Conservation (phyloP, 2,888 invertebrate genomes). For the Corythucha ciliata region DNA sequence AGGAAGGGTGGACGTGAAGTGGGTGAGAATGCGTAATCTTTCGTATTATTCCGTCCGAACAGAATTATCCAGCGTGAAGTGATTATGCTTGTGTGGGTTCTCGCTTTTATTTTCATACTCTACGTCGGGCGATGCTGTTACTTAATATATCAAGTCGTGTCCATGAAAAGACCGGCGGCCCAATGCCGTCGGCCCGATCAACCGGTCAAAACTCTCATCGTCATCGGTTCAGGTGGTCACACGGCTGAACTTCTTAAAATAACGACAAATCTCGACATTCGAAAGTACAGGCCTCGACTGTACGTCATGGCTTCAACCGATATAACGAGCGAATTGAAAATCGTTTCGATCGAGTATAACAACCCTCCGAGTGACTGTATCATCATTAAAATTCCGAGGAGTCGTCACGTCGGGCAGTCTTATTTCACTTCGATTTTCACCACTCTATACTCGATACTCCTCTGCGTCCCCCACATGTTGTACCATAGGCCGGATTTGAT, state of each 20-base stretch:
- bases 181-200: neutral
- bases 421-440: conserved; percentile 69
- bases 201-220: conserved; percentile 47
- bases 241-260: conserved; percentile 87
- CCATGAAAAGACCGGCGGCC: conserved; percentile 6
- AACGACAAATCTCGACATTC: conserved; percentile 51
- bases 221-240: conserved; percentile 80
- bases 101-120: neutral
- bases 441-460: conserved; percentile 61
- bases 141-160: conserved; percentile 19
- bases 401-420: conserved; percentile 79
- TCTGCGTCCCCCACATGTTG: conserved; percentile 59
- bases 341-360: conserved; percentile 43
- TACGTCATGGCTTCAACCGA: conserved; percentile 75
- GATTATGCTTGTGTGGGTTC: no score
- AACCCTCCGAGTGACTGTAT: conserved; percentile 41
- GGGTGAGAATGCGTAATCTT: no score
- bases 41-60: no score
- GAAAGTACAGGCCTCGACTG: conserved; percentile 59
- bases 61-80: neutral
- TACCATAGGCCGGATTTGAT: conserved; percentile 67
- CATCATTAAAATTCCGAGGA: conserved; percentile 62
- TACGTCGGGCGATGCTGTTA: conserved; percentile 13
- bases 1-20: no score
- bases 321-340: conserved; percentile 59